Base-by-base conservation (phyloP, 2,797 vertebrate genomes). In the Sparus aurata region DNA sequence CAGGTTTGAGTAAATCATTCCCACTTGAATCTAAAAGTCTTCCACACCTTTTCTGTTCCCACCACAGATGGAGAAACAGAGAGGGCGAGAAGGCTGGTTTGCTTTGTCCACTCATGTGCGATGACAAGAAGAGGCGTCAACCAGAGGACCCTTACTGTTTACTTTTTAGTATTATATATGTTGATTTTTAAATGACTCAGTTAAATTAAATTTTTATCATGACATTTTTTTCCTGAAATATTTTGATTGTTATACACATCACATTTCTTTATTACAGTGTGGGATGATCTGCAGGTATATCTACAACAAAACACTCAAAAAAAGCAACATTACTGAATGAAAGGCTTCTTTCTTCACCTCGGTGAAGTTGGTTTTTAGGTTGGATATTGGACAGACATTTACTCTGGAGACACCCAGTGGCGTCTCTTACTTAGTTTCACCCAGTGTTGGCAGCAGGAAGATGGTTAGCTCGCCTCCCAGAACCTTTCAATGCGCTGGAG, bases 21-120 rank as follows among this genome's bases (percentile, higher is more conserved):
- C 11, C 3, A 18, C 15, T 46, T 65, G 1, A 9, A 45, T 66
- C 1, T 58, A 17, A 75, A 47, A 43, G 18, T 45, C 1, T 13
- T 0, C 15, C 30, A 53, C 10, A 0, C 9, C 16, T 47, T 53
- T 81, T 23, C 3, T 76, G 84, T 23, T 61, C 69, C 68, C 87
- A 68, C 66, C 38, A 54, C 92, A 98, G 97, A 87, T 75, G 76
- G 95, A 95, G 67, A 96, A 92, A 82, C 91, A 89, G 57, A 96
- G 91, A 66, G 95, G 59, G n/a, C 61, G 92, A 90, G 96, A 94
- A 46, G 96, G 96, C 16, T 98, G 97, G 97, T 98, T 98, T 89
- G 94, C 97, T 2, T 86, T 98, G 85, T 96, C 96, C 12, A 82
- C 93, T 65, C 97, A 97, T 0, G 5, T 96, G 18, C 92, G 87